These are phyloP conservation scores for Amphiprion clarkii DNA, from an alignment of 2,797 vertebrate species.

Conservation along the genomic window DNA sequence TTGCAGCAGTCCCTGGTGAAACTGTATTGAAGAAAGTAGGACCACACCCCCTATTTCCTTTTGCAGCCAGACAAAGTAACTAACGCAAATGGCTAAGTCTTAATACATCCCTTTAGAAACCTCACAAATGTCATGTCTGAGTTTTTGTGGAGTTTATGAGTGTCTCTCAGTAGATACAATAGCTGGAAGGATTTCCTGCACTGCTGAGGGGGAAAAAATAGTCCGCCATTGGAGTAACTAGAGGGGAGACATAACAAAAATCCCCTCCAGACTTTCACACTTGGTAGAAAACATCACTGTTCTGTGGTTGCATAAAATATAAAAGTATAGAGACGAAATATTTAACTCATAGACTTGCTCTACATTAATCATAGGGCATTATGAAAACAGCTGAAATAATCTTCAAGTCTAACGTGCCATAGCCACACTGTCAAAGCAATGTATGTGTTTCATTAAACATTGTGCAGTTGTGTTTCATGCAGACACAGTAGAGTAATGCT, in stretches of 20 bases:
- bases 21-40: too few species aligned
- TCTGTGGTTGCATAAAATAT: constrained; percentile 17
- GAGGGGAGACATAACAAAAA: constrained; percentile 38
- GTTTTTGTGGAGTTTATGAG: constrained; percentile 18
- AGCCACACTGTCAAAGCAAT: constrained; percentile 60
- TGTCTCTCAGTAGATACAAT: constrained; percentile 25
- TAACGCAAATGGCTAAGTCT: constrained; percentile 1
- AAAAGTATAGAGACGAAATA: constrained; percentile 26
- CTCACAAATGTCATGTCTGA: constrained; percentile 8
- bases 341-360: constrained; percentile 25
- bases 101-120: constrained; percentile 22
- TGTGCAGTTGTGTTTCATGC: constrained; percentile 35
- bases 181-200: constrained; percentile 49
- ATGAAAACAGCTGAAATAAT: constrained; percentile 30
- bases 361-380: constrained; percentile 21
- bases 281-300: constrained; percentile 25
- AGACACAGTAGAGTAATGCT: constrained; percentile 16
- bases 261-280: constrained; percentile 33
- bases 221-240: constrained; percentile 36
- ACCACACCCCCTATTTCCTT: background rate
- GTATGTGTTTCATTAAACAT: constrained; percentile 62
- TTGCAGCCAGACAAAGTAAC: constrained; percentile 6
- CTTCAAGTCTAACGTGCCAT: constrained; percentile 42
- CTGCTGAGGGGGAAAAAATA: constrained; percentile 21
- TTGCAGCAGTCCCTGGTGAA: background rate